These are phyloP conservation scores for Anodontia alba DNA, from an alignment of 2,888 invertebrate species.

Conservation along the genomic window DNA sequence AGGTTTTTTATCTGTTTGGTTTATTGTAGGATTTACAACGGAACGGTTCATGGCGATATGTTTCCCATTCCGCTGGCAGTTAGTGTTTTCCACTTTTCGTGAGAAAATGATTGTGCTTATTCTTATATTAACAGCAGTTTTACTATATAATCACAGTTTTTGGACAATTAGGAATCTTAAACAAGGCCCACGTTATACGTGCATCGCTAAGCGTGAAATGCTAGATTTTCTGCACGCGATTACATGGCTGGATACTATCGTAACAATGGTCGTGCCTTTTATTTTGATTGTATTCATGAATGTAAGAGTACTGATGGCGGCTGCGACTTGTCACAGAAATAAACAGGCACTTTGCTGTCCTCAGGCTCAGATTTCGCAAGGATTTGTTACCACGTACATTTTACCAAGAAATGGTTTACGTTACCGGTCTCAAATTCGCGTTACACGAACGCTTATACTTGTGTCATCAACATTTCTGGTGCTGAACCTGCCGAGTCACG, in stretches of 20 bases:
- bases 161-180: conserved; percentile 64
- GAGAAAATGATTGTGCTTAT: conserved; percentile 65
- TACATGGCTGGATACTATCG: conserved; percentile 70
- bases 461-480: conserved; percentile 76
- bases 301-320: conserved; percentile 32
- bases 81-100: conserved; percentile 66
- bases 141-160: conserved; percentile 70
- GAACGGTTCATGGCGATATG: conserved; percentile 93
- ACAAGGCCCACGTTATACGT: conserved; percentile 32
- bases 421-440: conserved; percentile 62
- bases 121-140: conserved; percentile 51
- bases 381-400: not conserved
- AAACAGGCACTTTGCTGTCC: conserved; percentile 24
- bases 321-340: conserved; percentile 43
- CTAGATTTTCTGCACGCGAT: conserved; percentile 55
- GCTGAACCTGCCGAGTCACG: conserved; percentile 78
- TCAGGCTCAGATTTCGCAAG: not conserved
- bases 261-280: conserved; percentile 75
- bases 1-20: conserved; percentile 92
- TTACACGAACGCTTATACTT: conserved; percentile 73
- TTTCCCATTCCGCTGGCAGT: conserved; percentile 88
- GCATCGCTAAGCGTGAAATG: conserved; percentile 46
- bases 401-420: conserved; percentile 15
- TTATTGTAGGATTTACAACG: conserved; percentile 93
- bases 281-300: conserved; percentile 67